A percentile compares a stretch with the other conserved stretches of the same genome.
phyloP scores from a whole-genome alignment of 2,797 vertebrate genomes.

The Ceryle rudis region DNA sequence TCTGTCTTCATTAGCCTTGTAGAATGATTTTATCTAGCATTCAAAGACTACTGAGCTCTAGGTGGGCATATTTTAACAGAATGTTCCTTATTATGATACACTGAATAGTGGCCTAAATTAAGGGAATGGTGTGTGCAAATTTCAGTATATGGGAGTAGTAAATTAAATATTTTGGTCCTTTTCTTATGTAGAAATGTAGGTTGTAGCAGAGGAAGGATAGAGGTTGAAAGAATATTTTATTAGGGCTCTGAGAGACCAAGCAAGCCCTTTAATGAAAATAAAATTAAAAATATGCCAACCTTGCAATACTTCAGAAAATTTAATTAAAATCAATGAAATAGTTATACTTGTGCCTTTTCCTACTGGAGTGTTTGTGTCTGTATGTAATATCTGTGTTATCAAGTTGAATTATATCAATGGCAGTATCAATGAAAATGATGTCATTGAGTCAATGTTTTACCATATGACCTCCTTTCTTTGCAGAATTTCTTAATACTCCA shows the following conservation, averaged over 20 bases:
- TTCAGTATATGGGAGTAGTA: conserved; percentile 28
- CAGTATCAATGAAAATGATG: conserved; percentile 59
- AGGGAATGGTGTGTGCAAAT: conserved; percentile 66
- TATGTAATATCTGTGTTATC: conserved; percentile 63
- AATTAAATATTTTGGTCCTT: conserved; percentile 64
- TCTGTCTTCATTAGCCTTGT: conserved; percentile 97
- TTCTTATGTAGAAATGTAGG: conserved; percentile 37
- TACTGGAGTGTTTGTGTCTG: conserved; percentile 31
- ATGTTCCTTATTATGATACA: conserved; percentile 73
- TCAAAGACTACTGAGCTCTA: conserved; percentile 78
- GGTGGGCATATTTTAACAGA: conserved; percentile 77
- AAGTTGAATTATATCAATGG: conserved; percentile 61
- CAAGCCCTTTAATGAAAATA: conserved; percentile 67
- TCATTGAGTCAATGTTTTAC: conserved; percentile 53
- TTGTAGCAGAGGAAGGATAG: not conserved
- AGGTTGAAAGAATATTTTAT: conserved; percentile 58
- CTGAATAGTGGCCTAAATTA: conserved; percentile 70
- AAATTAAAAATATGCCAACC: conserved; percentile 73
- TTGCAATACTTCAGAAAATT: conserved; percentile 67
- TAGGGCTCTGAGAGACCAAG: conserved; percentile 56
- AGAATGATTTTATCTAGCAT: conserved; percentile 84
- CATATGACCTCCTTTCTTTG: conserved; percentile 24
- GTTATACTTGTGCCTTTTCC: conserved; percentile 40
- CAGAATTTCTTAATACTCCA: conserved; percentile 9
- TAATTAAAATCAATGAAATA: conserved; percentile 77